Evolutionary conservation across 1,140 invertebrate genomes (phyloP).

Genomic region (Drosophila lacteicornis): DNA sequence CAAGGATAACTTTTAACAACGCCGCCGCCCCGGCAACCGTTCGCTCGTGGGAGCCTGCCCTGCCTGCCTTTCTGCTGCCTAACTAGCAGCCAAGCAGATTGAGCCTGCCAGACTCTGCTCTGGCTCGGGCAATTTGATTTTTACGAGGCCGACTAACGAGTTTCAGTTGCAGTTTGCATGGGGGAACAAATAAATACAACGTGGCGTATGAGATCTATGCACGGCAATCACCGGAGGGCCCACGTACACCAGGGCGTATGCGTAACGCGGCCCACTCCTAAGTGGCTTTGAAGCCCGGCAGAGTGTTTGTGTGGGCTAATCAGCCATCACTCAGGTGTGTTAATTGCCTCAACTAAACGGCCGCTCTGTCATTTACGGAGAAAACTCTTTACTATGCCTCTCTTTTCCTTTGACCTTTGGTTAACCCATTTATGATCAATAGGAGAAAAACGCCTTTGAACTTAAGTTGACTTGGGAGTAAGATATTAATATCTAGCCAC

Average conservation of each 20-base stretch:
- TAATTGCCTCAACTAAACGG: constrained; percentile 30
- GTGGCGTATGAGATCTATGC: constrained; percentile 58
- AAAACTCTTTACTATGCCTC: background rate
- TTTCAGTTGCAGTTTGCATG: constrained; percentile 62
- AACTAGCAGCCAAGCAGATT: constrained; percentile 19
- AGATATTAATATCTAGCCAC: background rate
- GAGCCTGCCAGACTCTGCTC: constrained; percentile 12
- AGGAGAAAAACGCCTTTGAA: background rate
- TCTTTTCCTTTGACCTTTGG: constrained; percentile 2
- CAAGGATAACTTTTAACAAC: constrained; percentile 74
- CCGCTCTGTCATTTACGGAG: constrained; percentile 4
- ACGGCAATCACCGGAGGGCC: constrained; percentile 50
- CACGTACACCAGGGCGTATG: constrained; percentile 44
- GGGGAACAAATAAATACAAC: constrained; percentile 68
- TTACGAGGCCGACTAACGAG: constrained; percentile 67
- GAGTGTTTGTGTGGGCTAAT: constrained; percentile 30
- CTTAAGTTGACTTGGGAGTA: background rate
- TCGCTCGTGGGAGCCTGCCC: constrained; percentile 24
- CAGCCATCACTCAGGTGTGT: constrained; percentile 40
- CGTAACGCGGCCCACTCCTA: constrained; percentile 12
- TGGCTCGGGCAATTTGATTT: constrained; percentile 62
- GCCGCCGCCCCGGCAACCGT: background rate
- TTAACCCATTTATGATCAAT: background rate
- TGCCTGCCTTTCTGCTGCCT: constrained; percentile 27
- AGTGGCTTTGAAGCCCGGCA: constrained; percentile 4